phyloP scores from a whole-genome alignment of 92 coral and sea anemone genomes.

The Phenganax stokvisi region DNA sequence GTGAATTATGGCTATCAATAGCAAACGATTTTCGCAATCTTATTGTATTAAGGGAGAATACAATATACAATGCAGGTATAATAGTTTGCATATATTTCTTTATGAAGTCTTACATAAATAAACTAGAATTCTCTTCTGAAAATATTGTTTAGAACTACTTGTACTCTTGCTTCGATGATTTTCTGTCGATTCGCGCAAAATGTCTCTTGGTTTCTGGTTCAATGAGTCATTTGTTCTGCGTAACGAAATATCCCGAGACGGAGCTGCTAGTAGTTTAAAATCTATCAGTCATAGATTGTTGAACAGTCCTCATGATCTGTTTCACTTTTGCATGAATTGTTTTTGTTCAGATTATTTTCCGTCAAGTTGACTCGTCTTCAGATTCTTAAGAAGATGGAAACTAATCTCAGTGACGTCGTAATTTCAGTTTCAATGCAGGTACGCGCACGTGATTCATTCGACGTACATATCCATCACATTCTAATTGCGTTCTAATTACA shows the following conservation, averaged over 20 bases:
- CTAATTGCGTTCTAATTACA: not conserved
- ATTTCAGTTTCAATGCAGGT: constrained; percentile 99
- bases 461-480: not conserved
- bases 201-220: too few species aligned
- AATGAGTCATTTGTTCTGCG: too few species aligned
- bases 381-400: constrained; percentile 72
- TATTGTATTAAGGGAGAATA: constrained; percentile 31
- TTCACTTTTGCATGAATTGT: too few species aligned
- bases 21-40: constrained; percentile 3
- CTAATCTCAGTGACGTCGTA: constrained; percentile 73
- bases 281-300: too few species aligned
- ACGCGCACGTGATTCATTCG: not conserved
- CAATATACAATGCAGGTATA: constrained; percentile 36
- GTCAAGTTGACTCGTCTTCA: constrained; percentile 82
- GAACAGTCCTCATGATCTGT: too few species aligned
- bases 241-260: too few species aligned
- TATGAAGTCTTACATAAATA: too few species aligned
- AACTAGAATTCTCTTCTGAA: not conserved
- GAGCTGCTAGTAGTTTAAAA: too few species aligned
- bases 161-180: not conserved
- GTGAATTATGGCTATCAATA: constrained; percentile 13
- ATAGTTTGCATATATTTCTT: not conserved
- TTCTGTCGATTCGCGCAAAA: too few species aligned
- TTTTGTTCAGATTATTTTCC: constrained; percentile 58
- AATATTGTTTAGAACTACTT: not conserved